These are phyloP conservation scores for Muntiacus muntjak DNA, from an alignment of 2,113 vertebrate genomes.

Conservation along the genomic window DNA sequence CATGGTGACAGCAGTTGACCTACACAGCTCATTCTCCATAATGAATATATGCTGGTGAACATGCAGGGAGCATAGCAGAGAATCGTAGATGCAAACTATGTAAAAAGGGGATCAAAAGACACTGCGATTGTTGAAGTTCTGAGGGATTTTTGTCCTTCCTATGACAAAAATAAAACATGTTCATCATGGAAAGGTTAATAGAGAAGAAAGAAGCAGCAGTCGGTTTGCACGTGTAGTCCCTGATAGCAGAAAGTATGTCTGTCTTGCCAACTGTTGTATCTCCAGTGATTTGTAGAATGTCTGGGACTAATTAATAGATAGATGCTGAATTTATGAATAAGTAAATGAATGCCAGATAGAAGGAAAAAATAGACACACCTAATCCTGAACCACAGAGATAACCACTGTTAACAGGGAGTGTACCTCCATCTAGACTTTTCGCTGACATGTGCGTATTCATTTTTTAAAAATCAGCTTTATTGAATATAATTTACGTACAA, in stretches of 20 bases:
- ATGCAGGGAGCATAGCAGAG: not conserved
- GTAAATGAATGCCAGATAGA: not conserved
- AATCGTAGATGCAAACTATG: not conserved
- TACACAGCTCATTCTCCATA: not conserved
- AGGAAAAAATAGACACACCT: not conserved
- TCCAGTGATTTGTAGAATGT: not conserved
- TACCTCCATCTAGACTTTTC: not conserved
- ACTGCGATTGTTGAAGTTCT: not conserved
- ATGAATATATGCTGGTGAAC: not conserved
- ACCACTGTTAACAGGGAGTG: not conserved
- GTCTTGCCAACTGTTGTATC: not conserved
- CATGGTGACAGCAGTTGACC: not conserved
- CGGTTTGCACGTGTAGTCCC: not conserved
- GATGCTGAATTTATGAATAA: conserved; percentile 18
- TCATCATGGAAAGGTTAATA: not conserved
- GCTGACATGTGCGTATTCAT: not conserved
- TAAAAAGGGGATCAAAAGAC: not conserved
- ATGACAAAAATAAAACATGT: not conserved
- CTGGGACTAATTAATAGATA: not conserved
- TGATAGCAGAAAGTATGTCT: not conserved
- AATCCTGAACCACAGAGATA: not conserved
- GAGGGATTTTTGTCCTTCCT: not conserved
- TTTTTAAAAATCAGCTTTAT: not conserved
- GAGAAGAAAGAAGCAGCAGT: not conserved
- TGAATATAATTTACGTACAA: not conserved